Base-by-base conservation (phyloP, 2,888 invertebrate genomes). In the Hipparchia semele region DNA sequence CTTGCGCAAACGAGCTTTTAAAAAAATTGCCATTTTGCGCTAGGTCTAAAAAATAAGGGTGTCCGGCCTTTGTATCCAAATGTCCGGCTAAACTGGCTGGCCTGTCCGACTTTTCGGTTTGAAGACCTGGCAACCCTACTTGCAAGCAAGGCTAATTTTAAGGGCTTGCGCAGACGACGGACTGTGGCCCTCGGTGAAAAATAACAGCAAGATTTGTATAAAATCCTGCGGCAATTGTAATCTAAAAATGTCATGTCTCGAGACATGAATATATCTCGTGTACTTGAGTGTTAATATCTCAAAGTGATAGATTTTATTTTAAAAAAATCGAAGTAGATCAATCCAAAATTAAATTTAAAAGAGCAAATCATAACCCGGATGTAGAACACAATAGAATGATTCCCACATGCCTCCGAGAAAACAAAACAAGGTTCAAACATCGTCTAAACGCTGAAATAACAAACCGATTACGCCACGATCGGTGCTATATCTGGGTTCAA, bases 331-430 rank as follows among this genome's bases (percentile, higher is more conserved):
- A 45, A 69, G 46, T 71, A 8, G 39, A 73, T 71, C 73, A 70
- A 68, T 65, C 70, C 85, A 85, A 87, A 88, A 86, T 85, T 86
- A 85, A 86, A 84, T 83, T 81, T 77, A 82, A 82, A 85, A 84
- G 83, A 84, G 81, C 84, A 87, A 90, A 90, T 91, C 87, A 88
- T 88, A 90, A 88, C 88, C 90, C 90, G 92, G 93, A 92, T 90
- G 90, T 88, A 81, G 85, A 89, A 87, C 85, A 91, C 93, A 93
- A 92, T 92, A 88, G 88, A 91, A 92, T 92, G 91, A 93, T 92
- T 93, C 92, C 93, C 93, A 93, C 91, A 93, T 93, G 93, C 90
- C 89, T 88, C 86, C 85, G 87, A 90, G 88, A 88, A 90, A 92
- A 91, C 92, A 90, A 90, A 90, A 91, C 91, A 88, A 86, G 85